These are phyloP conservation scores for Alethe castanea DNA, from an alignment of 2,113 vertebrate species.

Conservation along the genomic window DNA sequence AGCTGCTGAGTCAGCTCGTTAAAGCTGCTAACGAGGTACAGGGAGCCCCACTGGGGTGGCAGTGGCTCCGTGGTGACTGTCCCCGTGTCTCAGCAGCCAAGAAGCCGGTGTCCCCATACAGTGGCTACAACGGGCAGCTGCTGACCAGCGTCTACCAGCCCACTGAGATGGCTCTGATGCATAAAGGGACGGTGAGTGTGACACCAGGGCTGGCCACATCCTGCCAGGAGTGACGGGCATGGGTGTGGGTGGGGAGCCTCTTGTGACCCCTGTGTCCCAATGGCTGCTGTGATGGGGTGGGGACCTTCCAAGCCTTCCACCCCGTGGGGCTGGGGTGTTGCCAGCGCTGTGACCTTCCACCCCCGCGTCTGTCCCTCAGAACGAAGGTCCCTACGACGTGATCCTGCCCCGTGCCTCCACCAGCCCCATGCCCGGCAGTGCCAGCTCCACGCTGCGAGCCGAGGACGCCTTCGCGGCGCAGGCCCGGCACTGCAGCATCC, in stretches of 20 bases:
- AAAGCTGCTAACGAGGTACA: not conserved
- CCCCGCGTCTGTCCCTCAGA: not conserved
- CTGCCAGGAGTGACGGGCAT: fast-evolving
- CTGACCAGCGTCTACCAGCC: conserved; percentile 92
- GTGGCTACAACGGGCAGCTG: conserved; percentile 89
- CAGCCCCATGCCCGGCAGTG: conserved; percentile 70
- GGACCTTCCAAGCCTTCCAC: not conserved
- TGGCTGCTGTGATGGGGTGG: not conserved
- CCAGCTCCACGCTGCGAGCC: conserved; percentile 75
- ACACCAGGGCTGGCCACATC: fast-evolving
- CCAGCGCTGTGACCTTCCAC: not conserved
- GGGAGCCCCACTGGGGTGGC: not conserved
- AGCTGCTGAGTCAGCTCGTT: conserved; percentile 11
- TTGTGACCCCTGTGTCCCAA: not conserved
- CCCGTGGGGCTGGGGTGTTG: fast-evolving
- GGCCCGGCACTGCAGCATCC: conserved; percentile 17
- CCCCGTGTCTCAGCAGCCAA: conserved; percentile 66
- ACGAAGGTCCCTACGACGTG: conserved; percentile 72
- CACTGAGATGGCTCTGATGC: conserved; percentile 92
- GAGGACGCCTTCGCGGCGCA: conserved; percentile 61
- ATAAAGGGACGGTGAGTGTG: conserved; percentile 77
- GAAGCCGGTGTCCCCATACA: conserved; percentile 89
- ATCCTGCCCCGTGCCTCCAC: conserved; percentile 84
- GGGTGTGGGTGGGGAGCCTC: no score
- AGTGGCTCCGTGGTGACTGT: not conserved